Evolutionary conservation across 2,888 invertebrate genomes (phyloP), one percentile per base, ranked within the genome.

Genomic region (Drosophila sordidula): DNA sequence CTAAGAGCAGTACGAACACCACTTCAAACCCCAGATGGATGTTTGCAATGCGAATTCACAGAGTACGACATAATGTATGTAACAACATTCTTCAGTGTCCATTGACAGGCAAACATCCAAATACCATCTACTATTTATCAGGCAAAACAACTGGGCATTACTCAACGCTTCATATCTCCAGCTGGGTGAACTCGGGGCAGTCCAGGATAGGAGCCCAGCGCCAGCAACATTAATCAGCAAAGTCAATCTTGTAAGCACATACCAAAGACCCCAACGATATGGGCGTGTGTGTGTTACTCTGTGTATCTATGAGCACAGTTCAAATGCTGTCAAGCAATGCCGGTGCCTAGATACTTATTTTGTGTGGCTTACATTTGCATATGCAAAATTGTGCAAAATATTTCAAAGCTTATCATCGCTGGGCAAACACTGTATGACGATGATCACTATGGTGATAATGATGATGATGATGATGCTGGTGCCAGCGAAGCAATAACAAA

Each of bases 211-310:
- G 34, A 25, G 25, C 29, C 11, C 38, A 18, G 18, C 14, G 59
- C 68, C 46, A 77, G 70, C 47, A 66, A 73, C 81, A 81, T 84
- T 84, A 84, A 84, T 81, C 78, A 83, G 72, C 63, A 65, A 63
- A 86, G 67, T 69, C 70, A 67, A 77, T 77, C 85, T 75, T 67
- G 75, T 77, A 78, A 70, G 77, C 69, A 73, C 70, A 74, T 54
- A 67, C 65, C 58, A 55, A 66, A 45, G 46, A 22, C 46, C 44
- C 39, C 38, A 36, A 50, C 25, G 16, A 41, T 42, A 44, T 29
- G 25, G 25, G 36, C n/a, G 11, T 34, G 26, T 25, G 46, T 52
- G 56, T 12, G 49, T 46, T 47, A 36, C 25, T 47, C 29, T 58
- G 39, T 42, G 32, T 46, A 50, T 59, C 36, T 55, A 41, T 49